Percentiles rank a stretch among this genome's conserved stretches.
These are phyloP conservation scores for Dendroctonus ponderosae DNA, from an alignment of 1,140 invertebrate genomes.

Conservation along the genomic window DNA sequence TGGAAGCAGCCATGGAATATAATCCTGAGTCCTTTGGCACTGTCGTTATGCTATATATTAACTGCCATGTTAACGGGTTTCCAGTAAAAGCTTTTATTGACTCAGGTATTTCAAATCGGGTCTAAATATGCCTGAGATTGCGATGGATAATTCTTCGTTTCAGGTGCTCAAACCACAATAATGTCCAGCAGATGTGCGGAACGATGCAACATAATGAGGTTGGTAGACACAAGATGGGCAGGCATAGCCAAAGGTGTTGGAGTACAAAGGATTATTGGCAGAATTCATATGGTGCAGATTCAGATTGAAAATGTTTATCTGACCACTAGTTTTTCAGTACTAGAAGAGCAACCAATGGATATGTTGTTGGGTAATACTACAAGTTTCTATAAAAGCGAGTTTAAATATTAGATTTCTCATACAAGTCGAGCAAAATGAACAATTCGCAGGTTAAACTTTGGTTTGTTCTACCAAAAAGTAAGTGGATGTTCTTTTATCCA, in stretches of 20 bases:
- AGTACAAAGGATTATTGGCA: constrained; percentile 91
- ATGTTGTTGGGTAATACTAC: constrained; percentile 70
- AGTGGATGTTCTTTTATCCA: background rate
- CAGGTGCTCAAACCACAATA: constrained; percentile 89
- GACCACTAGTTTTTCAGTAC: constrained; percentile 95
- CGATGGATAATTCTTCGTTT: background rate
- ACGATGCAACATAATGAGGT: constrained; percentile 91
- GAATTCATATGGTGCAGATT: constrained; percentile 96
- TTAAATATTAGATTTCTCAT: background rate
- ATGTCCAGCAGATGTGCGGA: constrained; percentile 92
- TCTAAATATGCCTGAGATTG: too few relatives aligned
- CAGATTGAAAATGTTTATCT: constrained; percentile 92
- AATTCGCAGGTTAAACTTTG: too few relatives aligned
- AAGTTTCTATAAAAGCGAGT: background rate
- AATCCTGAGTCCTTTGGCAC: constrained; percentile 97
- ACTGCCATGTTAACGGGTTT: constrained; percentile 93
- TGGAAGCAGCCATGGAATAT: constrained; percentile 98
- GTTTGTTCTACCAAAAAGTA: background rate
- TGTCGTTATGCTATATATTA: constrained; percentile 96
- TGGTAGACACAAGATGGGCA: constrained; percentile 92
- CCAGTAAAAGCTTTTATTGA: constrained; percentile 98
- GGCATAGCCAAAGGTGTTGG: constrained; percentile 97
- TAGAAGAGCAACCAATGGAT: constrained; percentile 97
- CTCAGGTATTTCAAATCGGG: constrained; percentile 62
- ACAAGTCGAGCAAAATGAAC: background rate